These are phyloP conservation scores for Notechis scutatus DNA, from an alignment of 2,113 vertebrate species.

Conservation along the genomic window DNA sequence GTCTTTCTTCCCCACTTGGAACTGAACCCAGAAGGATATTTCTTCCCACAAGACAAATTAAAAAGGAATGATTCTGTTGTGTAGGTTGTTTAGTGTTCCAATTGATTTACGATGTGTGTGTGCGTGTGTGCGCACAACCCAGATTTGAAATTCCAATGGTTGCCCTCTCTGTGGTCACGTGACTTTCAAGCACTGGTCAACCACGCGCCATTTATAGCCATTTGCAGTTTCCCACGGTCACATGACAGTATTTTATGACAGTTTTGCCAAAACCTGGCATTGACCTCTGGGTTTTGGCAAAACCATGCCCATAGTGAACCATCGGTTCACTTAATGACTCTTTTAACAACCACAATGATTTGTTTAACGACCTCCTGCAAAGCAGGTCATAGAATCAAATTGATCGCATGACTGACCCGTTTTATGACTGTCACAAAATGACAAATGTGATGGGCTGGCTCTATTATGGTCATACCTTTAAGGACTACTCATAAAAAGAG, in stretches of 20 bases:
- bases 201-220: not conserved
- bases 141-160: not conserved
- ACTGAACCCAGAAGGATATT: no score
- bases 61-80: not conserved
- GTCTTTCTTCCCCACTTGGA: no score
- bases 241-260: not conserved
- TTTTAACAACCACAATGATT: not conserved
- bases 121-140: not conserved
- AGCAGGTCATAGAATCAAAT: not conserved
- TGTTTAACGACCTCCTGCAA: not conserved
- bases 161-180: not conserved
- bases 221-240: not conserved
- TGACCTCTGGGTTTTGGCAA: not conserved
- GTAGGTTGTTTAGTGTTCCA: not conserved
- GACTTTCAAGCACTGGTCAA: not conserved
- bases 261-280: not conserved
- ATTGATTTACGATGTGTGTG: not conserved
- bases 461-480: not conserved
- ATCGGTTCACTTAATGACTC: not conserved
- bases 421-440: not conserved
- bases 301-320: not conserved
- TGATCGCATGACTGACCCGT: not conserved
- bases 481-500: not conserved
- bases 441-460: not conserved
- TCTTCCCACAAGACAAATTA: not conserved